Base-by-base conservation (phyloP, 2,888 invertebrate genomes). In the Cyclophora punctaria region DNA sequence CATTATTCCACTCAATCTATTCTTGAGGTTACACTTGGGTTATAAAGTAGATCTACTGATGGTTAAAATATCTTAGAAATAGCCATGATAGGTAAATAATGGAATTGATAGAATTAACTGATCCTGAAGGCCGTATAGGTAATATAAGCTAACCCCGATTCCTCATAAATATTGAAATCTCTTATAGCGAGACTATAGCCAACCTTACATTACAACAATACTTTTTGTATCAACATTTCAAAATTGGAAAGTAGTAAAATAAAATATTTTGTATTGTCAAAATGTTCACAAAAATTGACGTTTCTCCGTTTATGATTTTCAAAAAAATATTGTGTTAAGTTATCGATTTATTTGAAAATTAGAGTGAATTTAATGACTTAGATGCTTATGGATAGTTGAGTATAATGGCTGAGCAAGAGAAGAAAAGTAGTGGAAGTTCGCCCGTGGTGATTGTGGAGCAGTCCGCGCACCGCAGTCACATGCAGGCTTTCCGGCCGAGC, bases 401-500 rank as follows among this genome's bases (percentile, higher is more conserved):
- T 66, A 63, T 63, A 48, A 86, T 86, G 86, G 77, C 86, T 49
- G 82, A 85, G 48, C 72, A 78, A 71, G 83, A 84, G 58, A 75
- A 76, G 58, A 73, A 69, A 51, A 71, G 70, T 56, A 68, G 68
- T 46, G 62, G 59, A 7, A 55, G 59, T 41, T 62, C 76, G 4
- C 54, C 74, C 2, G 56, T 78, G 46, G 69, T 83, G 45, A 55
- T 80, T 66, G 68, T 80, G 35, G 79, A 80, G 44, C 71, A 75
- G 54, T 63, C 73, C n/a, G 57, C 69, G 33, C 65, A 62, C 7
- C 73, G 67, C 52, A 67, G 69, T 47, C 73, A 73, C 50, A 77
- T 75, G 62, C 66, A 67, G 52, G 63, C 75, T 0, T 77, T 69
- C 56, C 67, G 72, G 20, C 69, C 77, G 33, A 67, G 63, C 6